Evolutionary conservation across 1,140 invertebrate genomes (phyloP), one percentile per base, ranked within the genome.

Genomic region (Ceratosolen fusciceps): DNA sequence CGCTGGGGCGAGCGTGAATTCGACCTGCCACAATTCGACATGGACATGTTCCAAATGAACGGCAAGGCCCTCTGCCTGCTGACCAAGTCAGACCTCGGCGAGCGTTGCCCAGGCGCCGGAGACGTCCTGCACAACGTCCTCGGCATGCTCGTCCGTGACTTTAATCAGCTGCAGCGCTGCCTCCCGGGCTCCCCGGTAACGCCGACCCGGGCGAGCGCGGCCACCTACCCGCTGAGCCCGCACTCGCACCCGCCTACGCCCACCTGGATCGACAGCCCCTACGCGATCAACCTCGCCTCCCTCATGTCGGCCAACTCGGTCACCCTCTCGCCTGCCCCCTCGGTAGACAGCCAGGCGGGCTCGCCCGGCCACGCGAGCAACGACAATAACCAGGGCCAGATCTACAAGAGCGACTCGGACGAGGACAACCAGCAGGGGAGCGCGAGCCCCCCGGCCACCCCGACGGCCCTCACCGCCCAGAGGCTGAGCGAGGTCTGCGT

Each of bases 1-100:
- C 94, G 95, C 83, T 98, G 97, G 95, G 97, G 97, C 80, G 96
- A 97, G 87, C 92, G 96, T 58, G 97, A 98, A 90, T 98, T 97
- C 87, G 97, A 98, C 86, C 90, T 99, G 74, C 96, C 97, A 24
- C 93, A 94, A 77, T 95, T 98, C 84, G 96, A 98, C 86, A 95
- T 96, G 92, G 96, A 98, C 85, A 94, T 96, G 90, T 98, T 99
- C 89, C 96, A 98, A 91, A 98, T 99, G 96, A 99, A 99, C 89
- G 98, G 97, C 94, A 98, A 98, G 91, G 97, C 97, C 0, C 88
- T 98, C 74, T 98, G 96, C 87, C 91, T 99, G 52, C 90, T 98
- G 75, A 98, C 95, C 26, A 96, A 98, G 87, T 93, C 93, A 5
- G 97, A 98, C 90, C 92, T 98, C 77, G 96, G 95, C 8, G 97